Conservation (phyloP, 2,797 vertebrate species). For the Sylvia borin region DNA sequence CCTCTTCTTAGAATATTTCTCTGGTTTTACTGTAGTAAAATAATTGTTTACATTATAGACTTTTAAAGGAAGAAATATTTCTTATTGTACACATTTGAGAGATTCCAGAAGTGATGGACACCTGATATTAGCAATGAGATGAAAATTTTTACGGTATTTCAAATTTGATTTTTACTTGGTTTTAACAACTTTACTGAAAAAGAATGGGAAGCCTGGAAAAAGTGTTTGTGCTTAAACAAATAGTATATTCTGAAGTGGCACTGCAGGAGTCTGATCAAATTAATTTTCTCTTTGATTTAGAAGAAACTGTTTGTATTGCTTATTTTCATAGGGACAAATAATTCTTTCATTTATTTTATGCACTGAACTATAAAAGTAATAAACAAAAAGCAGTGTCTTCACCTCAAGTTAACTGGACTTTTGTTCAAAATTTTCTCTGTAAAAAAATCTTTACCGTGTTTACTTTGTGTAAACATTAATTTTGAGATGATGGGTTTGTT, state of each 20-base stretch:
- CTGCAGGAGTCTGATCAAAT: not conserved
- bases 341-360: not conserved
- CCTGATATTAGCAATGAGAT: not conserved
- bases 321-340: not conserved
- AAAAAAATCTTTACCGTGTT: not conserved
- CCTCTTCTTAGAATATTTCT: not conserved
- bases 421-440: not conserved
- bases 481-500: conserved; percentile 60
- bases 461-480: conserved; percentile 3
- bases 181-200: not conserved
- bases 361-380: not conserved
- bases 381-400: not conserved
- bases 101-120: not conserved
- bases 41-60: not conserved
- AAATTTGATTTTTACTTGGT: not conserved
- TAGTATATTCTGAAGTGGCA: not conserved
- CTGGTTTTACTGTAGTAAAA: not conserved
- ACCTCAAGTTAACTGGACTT: not conserved
- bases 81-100: not conserved
- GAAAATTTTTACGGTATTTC: not conserved
- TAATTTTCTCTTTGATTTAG: not conserved
- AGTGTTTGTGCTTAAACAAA: not conserved
- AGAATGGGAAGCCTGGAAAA: not conserved
- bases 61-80: not conserved
- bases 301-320: not conserved